Evolutionary conservation across 2,888 invertebrate species (phyloP), one percentile per base, ranked within the genome.

Genomic region (Stratiomys singularior): DNA sequence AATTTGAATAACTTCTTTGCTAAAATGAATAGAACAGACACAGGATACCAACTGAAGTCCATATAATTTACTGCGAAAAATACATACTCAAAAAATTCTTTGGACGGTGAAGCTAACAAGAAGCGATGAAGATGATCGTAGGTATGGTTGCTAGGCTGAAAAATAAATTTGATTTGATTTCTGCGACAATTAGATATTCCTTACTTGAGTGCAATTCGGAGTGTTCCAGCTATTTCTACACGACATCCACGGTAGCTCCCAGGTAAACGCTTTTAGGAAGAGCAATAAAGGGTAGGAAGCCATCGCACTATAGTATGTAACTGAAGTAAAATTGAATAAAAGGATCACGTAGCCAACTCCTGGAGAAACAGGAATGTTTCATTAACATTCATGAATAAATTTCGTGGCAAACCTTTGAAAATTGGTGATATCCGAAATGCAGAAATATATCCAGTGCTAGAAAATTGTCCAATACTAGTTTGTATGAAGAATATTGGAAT

Each of bases 401-500:
- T 11, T 30, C 7, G 13, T 4, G 18, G 7, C 11, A 30, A 37
- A 94, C 96, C 96, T 92, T 96, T 97, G 86, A 96, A 95, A 69
- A 96, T 88, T 1, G 96, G 96, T 78, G 92, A 91, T 79, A 94
- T 90, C 81, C 92, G 92, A 88, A 95, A 96, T 71, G 94, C 90
- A 13, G 94, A 93, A 82, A 96, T 91, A 81, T 94, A 94, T 81
- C 95, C 94, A 67, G 93, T 92, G 82, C 93, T 93, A 18, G 94
- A 90, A 86, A 95, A 95, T 85, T 96, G 96, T 25, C 96, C 96
- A 83, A 96, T 88, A n/a, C 93, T 92, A 0, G 95, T 92, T 86
- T 97, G 96, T 88, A 97, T 89, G 83, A 96, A 94, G 84, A 96
- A 93, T 79, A 96, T 89, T 0, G 96, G 96, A 72, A 96, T 92